These are phyloP conservation scores for Chymomyza caudatula DNA, from an alignment of 2,888 invertebrate genomes.

Conservation along the genomic window DNA sequence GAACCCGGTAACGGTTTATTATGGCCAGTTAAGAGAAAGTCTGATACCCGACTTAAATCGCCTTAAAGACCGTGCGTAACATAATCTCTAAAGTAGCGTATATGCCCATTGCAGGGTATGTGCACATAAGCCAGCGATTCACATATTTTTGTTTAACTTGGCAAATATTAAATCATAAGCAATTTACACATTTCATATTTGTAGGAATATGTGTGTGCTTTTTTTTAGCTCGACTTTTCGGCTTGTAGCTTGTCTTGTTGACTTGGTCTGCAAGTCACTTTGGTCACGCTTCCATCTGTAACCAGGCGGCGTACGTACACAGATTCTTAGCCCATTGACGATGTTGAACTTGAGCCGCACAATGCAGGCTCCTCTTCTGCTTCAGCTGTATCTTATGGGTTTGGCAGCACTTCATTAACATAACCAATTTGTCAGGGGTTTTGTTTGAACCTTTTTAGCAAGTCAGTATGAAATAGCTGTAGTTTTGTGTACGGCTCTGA, in stretches of 20 bases:
- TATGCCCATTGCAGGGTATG: background rate
- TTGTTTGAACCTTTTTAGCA: conserved; percentile 3
- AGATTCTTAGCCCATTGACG: conserved; percentile 32
- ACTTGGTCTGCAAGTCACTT: background rate
- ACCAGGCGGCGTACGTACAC: conserved; percentile 30
- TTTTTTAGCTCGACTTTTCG: background rate
- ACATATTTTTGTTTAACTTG: conserved; percentile 14
- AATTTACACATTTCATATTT: conserved; percentile 60
- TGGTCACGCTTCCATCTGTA: conserved; percentile 29
- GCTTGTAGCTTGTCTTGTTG: background rate
- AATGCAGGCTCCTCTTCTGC: conserved; percentile 12
- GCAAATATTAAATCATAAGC: conserved; percentile 60
- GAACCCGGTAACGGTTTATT: too few relatives aligned
- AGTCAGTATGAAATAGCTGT: background rate
- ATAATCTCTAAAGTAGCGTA: background rate
- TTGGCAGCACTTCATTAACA: conserved; percentile 41
- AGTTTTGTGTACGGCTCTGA: background rate
- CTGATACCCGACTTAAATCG: too few relatives aligned
- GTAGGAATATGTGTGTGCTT: conserved; percentile 21
- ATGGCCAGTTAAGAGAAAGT: too few relatives aligned
- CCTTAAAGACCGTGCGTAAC: background rate
- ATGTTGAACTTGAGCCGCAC: conserved; percentile 11
- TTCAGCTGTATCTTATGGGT: background rate
- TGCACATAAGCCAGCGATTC: background rate
- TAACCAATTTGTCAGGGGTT: conserved; percentile 24